These are phyloP conservation scores for Pseudomyrmex flavicornis DNA, from an alignment of 1,140 invertebrate species.

Conservation along the genomic window DNA sequence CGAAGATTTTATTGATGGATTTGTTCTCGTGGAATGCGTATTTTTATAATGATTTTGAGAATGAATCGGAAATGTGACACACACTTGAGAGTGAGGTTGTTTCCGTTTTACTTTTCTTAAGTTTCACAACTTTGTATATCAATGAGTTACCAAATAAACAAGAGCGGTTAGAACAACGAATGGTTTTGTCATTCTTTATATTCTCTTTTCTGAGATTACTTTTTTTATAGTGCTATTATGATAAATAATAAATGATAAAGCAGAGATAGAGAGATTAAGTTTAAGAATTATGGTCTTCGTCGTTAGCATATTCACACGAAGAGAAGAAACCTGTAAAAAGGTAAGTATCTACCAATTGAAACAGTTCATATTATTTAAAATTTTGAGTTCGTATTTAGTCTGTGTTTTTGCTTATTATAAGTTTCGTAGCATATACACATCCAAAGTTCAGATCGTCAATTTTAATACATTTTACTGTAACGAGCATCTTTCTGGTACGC, in stretches of 20 bases:
- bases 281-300: too few species aligned
- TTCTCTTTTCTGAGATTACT: not conserved
- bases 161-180: slow-evolving; percentile 77
- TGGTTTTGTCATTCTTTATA: slow-evolving; percentile 10
- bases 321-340: too few species aligned
- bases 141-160: slow-evolving; percentile 83
- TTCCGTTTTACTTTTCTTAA: slow-evolving; percentile 76
- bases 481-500: slow-evolving; percentile 23
- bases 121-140: slow-evolving; percentile 78
- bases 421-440: not conserved
- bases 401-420: not conserved
- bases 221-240: not conserved
- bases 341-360: too few species aligned
- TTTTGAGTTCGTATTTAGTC: not conserved
- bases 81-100: slow-evolving; percentile 44
- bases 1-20: slow-evolving; percentile 63
- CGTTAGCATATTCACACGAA: too few species aligned
- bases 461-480: slow-evolving; percentile 34
- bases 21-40: slow-evolving; percentile 78
- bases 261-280: not conserved
- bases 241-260: not conserved
- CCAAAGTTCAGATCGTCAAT: slow-evolving; percentile 9
- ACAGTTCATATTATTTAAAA: not conserved
- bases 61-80: slow-evolving; percentile 57
- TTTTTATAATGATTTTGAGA: slow-evolving; percentile 83